Evolutionary conservation across 2,888 invertebrate species (phyloP).

Genomic region (Timema cristinae): DNA sequence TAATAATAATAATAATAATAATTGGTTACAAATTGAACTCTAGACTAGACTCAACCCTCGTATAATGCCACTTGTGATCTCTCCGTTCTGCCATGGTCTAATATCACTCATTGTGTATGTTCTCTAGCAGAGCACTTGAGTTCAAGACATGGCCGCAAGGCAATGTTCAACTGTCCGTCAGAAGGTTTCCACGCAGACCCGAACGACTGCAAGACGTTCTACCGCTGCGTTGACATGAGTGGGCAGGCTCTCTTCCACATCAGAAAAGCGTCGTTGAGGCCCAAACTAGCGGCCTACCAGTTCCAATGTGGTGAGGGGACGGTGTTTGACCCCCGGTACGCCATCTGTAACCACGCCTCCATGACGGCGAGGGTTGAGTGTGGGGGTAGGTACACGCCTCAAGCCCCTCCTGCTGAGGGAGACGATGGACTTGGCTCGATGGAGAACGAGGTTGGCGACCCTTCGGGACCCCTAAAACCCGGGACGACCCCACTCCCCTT

Average conservation of each 20-base stretch:
- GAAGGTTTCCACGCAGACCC: slow-evolving; percentile 72
- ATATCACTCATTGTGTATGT: too few species aligned
- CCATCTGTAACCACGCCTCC: slow-evolving; percentile 66
- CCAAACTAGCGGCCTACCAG: slow-evolving; percentile 16
- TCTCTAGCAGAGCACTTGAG: too few species aligned
- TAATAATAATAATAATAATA: too few species aligned
- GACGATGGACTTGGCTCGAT: not conserved
- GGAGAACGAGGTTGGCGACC: slow-evolving; percentile 12
- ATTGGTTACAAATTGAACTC: too few species aligned
- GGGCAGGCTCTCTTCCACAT: not conserved
- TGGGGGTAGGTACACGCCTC: slow-evolving; percentile 37
- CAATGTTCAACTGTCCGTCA: slow-evolving; percentile 52
- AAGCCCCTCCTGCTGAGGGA: slow-evolving; percentile 7
- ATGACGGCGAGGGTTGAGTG: slow-evolving; percentile 67
- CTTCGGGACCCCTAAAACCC: too few species aligned
- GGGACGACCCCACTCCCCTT: too few species aligned
- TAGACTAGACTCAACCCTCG: too few species aligned
- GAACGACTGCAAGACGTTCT: slow-evolving; percentile 68
- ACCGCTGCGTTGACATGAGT: slow-evolving; percentile 57
- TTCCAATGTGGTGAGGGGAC: slow-evolving; percentile 71
- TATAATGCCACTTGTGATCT: too few species aligned
- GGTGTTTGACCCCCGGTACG: slow-evolving; percentile 64
- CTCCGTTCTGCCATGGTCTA: too few species aligned
- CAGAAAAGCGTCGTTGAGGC: slow-evolving; percentile 2
- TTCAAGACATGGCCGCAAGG: not conserved